These are phyloP conservation scores for rat (Rattus norvegicus) DNA, from an alignment of 2,113 vertebrate genomes.

Conservation along the genomic window DNA sequence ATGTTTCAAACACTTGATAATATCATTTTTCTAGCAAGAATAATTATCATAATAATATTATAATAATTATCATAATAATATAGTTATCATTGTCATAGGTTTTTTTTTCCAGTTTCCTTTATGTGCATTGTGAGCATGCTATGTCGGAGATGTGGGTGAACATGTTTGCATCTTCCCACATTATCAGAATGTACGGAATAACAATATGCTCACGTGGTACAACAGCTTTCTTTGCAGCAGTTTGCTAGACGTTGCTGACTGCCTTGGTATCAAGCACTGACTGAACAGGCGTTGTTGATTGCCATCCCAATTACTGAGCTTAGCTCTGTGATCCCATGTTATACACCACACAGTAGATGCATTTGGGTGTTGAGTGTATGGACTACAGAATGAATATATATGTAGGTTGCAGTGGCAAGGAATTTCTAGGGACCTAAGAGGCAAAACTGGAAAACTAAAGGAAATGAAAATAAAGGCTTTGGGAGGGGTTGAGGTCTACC, in stretches of 20 bases:
- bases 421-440: neutral
- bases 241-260: too few species aligned
- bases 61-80: too few species aligned
- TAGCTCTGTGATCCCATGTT: neutral
- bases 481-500: neutral
- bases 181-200: neutral
- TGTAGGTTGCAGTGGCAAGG: neutral
- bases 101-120: neutral
- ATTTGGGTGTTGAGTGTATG: neutral
- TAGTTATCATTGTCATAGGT: neutral
- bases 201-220: neutral
- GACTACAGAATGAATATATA: neutral
- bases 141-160: neutral
- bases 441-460: neutral
- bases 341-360: neutral
- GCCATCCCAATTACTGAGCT: neutral
- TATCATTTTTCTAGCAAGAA: neutral
- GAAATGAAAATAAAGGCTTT: neutral
- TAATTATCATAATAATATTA: too few species aligned
- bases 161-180: neutral
- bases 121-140: neutral
- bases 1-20: neutral
- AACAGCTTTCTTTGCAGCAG: neutral
- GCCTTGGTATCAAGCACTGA: neutral
- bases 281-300: neutral